These are phyloP conservation scores for Drosophila longiperda DNA, from an alignment of 2,888 invertebrate species.

Conservation along the genomic window DNA sequence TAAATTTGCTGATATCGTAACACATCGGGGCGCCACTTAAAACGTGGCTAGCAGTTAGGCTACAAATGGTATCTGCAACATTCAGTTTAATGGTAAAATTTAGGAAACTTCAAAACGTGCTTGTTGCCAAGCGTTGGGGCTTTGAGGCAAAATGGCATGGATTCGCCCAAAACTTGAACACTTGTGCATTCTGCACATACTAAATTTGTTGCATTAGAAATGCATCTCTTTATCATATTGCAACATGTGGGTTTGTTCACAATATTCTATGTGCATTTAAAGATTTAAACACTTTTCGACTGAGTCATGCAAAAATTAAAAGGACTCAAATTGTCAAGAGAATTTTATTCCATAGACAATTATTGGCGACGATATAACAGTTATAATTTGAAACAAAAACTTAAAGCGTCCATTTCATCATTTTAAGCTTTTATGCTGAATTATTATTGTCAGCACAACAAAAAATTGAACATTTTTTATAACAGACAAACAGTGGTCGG, in stretches of 20 bases:
- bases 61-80: constrained; percentile 3
- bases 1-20: constrained; percentile 53
- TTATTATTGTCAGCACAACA: constrained; percentile 7
- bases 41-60: constrained; percentile 9
- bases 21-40: constrained; percentile 21
- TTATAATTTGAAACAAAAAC: too few relatives aligned
- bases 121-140: constrained; percentile 47
- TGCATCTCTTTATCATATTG: constrained; percentile 14
- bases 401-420: too few relatives aligned
- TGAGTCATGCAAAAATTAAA: constrained; percentile 9
- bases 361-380: too few relatives aligned
- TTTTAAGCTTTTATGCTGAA: too few relatives aligned
- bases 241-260: neutral
- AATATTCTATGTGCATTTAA: constrained; percentile 35
- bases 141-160: constrained; percentile 55
- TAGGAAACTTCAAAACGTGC: constrained; percentile 59
- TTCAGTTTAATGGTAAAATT: constrained; percentile 52
- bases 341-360: too few relatives aligned
- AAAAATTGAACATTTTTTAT: constrained; percentile 14
- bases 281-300: constrained; percentile 27
- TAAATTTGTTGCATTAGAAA: constrained; percentile 45
- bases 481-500: constrained; percentile 15
- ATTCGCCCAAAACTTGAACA: constrained; percentile 10
- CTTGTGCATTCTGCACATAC: too few relatives aligned
- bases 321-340: too few relatives aligned